Conservation (phyloP, 2,888 invertebrate species). For the Zaprionus lineosus region DNA sequence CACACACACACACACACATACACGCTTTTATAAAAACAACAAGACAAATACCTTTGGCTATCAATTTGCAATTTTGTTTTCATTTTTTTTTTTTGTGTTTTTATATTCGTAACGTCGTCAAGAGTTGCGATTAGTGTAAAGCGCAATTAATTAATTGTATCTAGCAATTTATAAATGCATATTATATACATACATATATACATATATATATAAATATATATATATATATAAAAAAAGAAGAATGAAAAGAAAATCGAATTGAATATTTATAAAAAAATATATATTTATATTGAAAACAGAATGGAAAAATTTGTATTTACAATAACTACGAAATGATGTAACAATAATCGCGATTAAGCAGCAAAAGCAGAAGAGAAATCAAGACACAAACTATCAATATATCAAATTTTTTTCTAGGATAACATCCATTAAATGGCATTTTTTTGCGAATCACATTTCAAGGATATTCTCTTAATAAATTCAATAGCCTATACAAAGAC, state of each 20-base stretch:
- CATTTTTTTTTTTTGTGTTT: constrained; percentile 38
- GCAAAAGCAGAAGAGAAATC: constrained; percentile 29
- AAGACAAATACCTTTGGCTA: too few relatives aligned
- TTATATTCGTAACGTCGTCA: constrained; percentile 45
- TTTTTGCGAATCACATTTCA: not conserved
- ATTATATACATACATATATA: constrained; percentile 51
- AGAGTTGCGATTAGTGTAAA: constrained; percentile 68
- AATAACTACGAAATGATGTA: constrained; percentile 30
- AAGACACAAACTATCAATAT: constrained; percentile 22
- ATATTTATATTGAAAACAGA: constrained; percentile 56
- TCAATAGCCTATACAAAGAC: too few relatives aligned
- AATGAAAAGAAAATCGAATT: constrained; percentile 31
- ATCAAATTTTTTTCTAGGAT: not conserved
- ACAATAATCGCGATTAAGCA: constrained; percentile 43
- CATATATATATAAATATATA: constrained; percentile 54
- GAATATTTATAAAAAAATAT: constrained; percentile 69
- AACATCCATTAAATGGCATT: constrained; percentile 15
- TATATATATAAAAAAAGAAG: constrained; percentile 40
- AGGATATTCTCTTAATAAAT: constrained; percentile 2
- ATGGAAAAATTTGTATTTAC: constrained; percentile 68
- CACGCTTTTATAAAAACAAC: constrained; percentile 10
- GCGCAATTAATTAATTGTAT: constrained; percentile 76
- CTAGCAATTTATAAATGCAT: constrained; percentile 73
- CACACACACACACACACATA: constrained; percentile 18
- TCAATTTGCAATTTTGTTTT: too few relatives aligned